Conservation (phyloP, 2,888 invertebrate species). For the Cacoxenus indagator region DNA sequence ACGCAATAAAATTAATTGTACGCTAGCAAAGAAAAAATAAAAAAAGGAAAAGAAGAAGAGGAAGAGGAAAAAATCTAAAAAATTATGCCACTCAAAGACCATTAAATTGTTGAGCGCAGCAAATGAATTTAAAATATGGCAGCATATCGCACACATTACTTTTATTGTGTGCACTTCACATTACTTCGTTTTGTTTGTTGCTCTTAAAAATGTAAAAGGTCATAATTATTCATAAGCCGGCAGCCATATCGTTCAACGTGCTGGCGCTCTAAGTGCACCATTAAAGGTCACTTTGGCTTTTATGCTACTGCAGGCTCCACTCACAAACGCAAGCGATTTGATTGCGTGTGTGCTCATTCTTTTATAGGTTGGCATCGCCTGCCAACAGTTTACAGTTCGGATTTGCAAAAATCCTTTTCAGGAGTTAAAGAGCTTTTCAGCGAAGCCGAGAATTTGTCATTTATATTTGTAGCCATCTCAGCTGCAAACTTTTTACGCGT, state of each 20-base stretch:
- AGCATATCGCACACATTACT: conserved; percentile 15
- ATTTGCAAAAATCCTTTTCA: too few relatives aligned
- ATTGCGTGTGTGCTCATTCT: neutral
- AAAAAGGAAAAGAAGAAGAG: conserved; percentile 32
- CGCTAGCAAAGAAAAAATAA: conserved; percentile 36
- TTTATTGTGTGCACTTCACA: neutral
- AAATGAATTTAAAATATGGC: conserved; percentile 5
- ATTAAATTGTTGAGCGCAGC: conserved; percentile 55
- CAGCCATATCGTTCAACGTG: conserved; percentile 25
- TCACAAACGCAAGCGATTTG: conserved; percentile 12
- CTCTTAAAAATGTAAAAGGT: conserved; percentile 43
- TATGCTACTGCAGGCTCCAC: neutral
- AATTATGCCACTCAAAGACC: conserved; percentile 61
- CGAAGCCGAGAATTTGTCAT: too few relatives aligned
- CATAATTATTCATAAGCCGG: conserved; percentile 60
- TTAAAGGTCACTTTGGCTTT: conserved; percentile 35
- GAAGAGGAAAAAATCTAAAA: conserved; percentile 28
- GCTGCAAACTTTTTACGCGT: too few relatives aligned
- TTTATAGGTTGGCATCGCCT: neutral
- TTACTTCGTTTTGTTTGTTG: neutral
- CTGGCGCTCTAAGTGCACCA: conserved; percentile 37
- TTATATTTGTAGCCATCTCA: too few relatives aligned
- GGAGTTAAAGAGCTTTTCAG: too few relatives aligned
- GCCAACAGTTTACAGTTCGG: neutral
- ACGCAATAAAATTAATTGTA: conserved; percentile 70